phyloP scores from a whole-genome alignment of 92 coral and sea anemone genomes.

The Porites cylindrica region DNA sequence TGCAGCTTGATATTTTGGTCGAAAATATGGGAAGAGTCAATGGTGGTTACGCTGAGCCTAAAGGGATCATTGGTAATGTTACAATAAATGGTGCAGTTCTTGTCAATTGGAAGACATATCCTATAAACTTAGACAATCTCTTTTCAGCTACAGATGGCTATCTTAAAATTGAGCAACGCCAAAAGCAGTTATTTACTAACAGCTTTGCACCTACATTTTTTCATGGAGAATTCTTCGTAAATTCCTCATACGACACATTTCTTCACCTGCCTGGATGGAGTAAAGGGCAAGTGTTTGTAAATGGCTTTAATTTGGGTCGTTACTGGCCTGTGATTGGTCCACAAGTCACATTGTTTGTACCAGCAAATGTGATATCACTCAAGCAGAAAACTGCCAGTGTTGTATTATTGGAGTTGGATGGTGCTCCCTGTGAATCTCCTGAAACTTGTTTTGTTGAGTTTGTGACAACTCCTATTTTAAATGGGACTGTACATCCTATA shows the following conservation, averaged over 20 bases:
- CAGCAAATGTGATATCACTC: constrained; percentile 85
- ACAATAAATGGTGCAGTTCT: constrained; percentile 69
- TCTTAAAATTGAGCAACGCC: background rate
- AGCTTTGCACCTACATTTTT: constrained; percentile 81
- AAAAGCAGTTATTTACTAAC: constrained; percentile 6
- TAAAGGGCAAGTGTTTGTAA: constrained; percentile 92
- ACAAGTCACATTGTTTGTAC: constrained; percentile 88
- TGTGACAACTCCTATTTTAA: constrained; percentile 78
- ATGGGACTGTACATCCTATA: constrained; percentile 76
- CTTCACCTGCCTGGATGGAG: constrained; percentile 87
- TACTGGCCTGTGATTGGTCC: constrained; percentile 99
- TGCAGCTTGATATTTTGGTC: constrained; percentile 86
- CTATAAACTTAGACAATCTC: constrained; percentile 67
- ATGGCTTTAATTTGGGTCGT: constrained; percentile 89
- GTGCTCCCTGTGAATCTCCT: constrained; percentile 86
- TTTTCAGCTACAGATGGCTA: constrained; percentile 4
- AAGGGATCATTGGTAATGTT: constrained; percentile 91
- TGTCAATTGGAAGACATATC: constrained; percentile 87
- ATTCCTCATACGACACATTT: constrained; percentile 71
- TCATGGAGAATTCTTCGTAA: constrained; percentile 77
- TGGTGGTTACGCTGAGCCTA: constrained; percentile 83
- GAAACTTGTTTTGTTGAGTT: constrained; percentile 82
- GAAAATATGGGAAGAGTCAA: constrained; percentile 89
- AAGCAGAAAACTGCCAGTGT: constrained; percentile 67
- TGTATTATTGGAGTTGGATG: constrained; percentile 84